Base-by-base conservation (phyloP, 2,113 vertebrate genomes). In the Lichenostomus cassidix region DNA sequence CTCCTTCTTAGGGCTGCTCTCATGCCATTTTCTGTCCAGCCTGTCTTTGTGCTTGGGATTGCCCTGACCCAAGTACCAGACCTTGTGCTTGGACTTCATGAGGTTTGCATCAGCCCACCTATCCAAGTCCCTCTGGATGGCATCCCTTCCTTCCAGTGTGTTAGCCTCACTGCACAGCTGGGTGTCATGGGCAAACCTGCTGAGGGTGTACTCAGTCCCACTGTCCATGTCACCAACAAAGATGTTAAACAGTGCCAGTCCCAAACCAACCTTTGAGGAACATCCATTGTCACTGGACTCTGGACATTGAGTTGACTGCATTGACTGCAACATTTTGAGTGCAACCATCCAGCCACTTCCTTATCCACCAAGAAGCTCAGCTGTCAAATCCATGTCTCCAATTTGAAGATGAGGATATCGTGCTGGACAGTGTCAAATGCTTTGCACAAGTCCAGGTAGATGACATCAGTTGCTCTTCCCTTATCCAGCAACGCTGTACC, bases 181-280 rank as follows among this genome's bases (percentile, higher is more conserved):
- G 19, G 19, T 67, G 44, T 67, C 1, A 0, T 59, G 28, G 12
- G 19, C 60, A 59, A 17, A 46, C 23, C 11, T 46, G 60, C 53
- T 60, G 69, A 52, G 77, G 29, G 23, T 33, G 52, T 42, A 3
- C 60, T 60, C 39, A 13, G 39, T 65, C 37, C 37, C 52, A 44
- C 46, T 4, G 0, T n/a, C 55, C 13, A 2, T 39, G 20, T n/a
- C 5, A 7, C 23, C 0, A 0, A 5, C 59, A 59, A n/a, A n/a
- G 39, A 13, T 60, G 39, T 35, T 41, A 6, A 68, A 82, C 16
- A 29, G 60, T 46, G 41, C 39, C 17, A 5, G 11, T 41, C 39
- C 31, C n/a, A 68, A 1, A 9, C 8, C n/a, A 53, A 35, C 29
- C 21, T 55, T 44, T 60, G 39, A 55, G 53, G 24, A 83, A 1